Conservation (phyloP, 2,888 invertebrate genomes). For the Alloplasta piceator region DNA sequence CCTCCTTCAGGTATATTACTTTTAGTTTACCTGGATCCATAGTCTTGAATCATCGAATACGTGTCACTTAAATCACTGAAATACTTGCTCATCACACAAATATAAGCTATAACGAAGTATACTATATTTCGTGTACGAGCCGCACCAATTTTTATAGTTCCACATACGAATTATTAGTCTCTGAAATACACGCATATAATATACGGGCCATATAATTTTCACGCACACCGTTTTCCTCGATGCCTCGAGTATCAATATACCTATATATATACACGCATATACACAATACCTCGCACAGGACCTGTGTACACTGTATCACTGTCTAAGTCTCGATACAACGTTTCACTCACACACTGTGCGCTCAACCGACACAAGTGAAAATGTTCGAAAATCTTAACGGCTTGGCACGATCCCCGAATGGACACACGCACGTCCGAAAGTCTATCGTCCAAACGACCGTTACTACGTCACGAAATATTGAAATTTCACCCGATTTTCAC, state of each 20-base stretch:
- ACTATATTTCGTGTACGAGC: background rate
- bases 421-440: too few species aligned
- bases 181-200: background rate
- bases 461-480: too few species aligned
- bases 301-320: too few species aligned
- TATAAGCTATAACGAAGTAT: background rate
- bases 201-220: too few species aligned
- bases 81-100: background rate
- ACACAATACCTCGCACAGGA: background rate
- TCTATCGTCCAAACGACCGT: too few species aligned
- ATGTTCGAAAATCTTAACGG: too few species aligned
- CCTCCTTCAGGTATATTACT: constrained; percentile 3
- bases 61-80: background rate
- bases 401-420: too few species aligned
- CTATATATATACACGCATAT: background rate
- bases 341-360: too few species aligned
- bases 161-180: background rate
- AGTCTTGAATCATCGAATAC: background rate
- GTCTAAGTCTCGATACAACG: too few species aligned
- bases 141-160: too few species aligned
- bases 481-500: too few species aligned
- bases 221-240: background rate
- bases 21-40: background rate
- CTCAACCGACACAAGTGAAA: too few species aligned
- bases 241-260: background rate